phyloP scores from a whole-genome alignment of 2,888 invertebrate species.

The Pterostichus niger region DNA sequence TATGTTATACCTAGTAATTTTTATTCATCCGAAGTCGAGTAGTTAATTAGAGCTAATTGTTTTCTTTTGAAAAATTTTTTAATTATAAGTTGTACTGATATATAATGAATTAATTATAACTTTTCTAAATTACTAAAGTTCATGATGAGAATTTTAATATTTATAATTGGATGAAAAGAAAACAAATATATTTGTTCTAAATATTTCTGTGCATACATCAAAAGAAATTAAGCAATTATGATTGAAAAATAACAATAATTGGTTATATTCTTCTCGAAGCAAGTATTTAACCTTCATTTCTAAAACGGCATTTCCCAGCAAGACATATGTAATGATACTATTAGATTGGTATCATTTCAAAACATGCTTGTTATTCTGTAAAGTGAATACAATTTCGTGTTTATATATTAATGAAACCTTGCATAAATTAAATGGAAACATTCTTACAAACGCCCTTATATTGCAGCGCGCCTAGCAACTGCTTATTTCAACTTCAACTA shows the following conservation, averaged over 20 bases:
- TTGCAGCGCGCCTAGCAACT: constrained; percentile 10
- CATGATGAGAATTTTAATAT: constrained; percentile 36
- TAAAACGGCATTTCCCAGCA: neutral
- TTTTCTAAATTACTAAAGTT: constrained; percentile 26
- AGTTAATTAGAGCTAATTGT: constrained; percentile 29
- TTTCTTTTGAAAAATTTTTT: constrained; percentile 38
- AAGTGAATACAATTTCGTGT: constrained; percentile 11
- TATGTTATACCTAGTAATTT: constrained; percentile 26
- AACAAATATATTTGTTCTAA: constrained; percentile 9
- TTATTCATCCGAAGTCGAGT: constrained; percentile 34
- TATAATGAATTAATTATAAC: constrained; percentile 49
- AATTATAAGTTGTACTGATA: constrained; percentile 44
- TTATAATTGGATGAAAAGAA: constrained; percentile 24
- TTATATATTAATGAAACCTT: constrained; percentile 18
- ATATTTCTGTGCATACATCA: neutral
- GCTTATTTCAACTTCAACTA: neutral
- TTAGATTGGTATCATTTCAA: constrained; percentile 20
- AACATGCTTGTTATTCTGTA: constrained; percentile 20
- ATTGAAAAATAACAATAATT: neutral
- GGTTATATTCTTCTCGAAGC: no score
- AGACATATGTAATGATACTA: neutral
- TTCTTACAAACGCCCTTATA: constrained; percentile 35
- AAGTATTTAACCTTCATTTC: neutral
- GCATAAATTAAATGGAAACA: constrained; percentile 42
- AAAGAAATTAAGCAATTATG: neutral